Evolutionary conservation across 2,888 invertebrate species (phyloP), one percentile per base, ranked within the genome.

Genomic region (Ecliptopera silaceata): DNA sequence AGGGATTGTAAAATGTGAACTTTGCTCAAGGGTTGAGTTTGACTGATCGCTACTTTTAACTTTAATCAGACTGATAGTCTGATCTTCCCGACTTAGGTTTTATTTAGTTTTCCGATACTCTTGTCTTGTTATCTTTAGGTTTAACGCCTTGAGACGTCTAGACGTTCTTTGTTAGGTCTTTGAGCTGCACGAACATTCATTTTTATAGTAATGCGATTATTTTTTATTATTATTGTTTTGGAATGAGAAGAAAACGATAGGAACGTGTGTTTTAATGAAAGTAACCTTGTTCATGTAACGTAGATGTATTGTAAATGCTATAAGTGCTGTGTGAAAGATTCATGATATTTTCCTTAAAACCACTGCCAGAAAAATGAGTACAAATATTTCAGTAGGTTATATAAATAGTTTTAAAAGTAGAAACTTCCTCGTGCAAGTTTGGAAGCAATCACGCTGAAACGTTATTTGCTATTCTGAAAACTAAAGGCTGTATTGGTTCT

Each of bases 101-200:
- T 39, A 39, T 17, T 18, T 39, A 2, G 11, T 22, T 12, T 41
- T 41, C 41, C 22, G 41, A 41, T 41, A 41, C n/a, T n/a, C n/a
- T n/a, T n/a, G 20, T 29, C 3, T 43, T 29, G 4, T 4, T 26
- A 29, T 43, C 26, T 43, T 29, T 8, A 4, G 15, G 15, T 29
- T 43, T 26, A 43, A 43, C 6, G 29, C 22, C 43, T 43, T 6
- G 29, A 15, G 42, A 20, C 10, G 42, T 42, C 22, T 42, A 42
- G 42, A 42, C 42, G 13, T n/a, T 17, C 20, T 41, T 41, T 41
- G 43, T 12, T 41, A n/a, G 5, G 20, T 2, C 17, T 36, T 0
- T 8, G 8, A 38, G 15, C 38, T 38, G 38, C 13, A 15, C 15
- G 11, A 39, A 39, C 17, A 38, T 18, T 34, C 2, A 18, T 38